phyloP scores from a whole-genome alignment of 2,888 invertebrate species.

The Pristionchus arcanus region DNA sequence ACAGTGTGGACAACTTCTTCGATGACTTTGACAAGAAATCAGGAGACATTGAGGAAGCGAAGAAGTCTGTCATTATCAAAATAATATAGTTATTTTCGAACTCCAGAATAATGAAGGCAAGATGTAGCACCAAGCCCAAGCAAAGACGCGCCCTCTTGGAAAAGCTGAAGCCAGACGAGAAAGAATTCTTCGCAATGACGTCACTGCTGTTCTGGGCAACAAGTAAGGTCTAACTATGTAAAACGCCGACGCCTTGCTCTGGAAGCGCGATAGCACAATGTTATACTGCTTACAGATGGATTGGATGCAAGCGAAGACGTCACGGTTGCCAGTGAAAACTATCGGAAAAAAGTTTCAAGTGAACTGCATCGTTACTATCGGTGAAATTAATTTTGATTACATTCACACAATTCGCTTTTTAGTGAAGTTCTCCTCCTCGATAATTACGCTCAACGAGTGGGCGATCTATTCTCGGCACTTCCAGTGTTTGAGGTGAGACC shows the following conservation, averaged over 20 bases:
- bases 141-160: background rate
- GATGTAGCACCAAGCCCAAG: background rate
- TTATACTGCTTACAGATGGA: background rate
- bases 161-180: background rate
- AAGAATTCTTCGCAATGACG: background rate
- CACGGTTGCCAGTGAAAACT: background rate
- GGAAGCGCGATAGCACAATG: no score
- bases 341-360: background rate
- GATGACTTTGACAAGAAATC: background rate
- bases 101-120: background rate
- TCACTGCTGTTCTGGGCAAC: background rate
- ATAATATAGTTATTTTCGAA: background rate
- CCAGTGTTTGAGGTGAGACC: background rate
- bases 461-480: background rate
- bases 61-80: background rate
- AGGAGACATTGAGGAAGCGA: background rate
- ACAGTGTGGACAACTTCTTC: background rate
- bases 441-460: background rate
- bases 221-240: background rate
- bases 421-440: background rate
- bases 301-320: background rate
- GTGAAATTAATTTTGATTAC: background rate
- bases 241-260: no score
- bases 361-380: constrained; percentile 6
- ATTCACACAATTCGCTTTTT: background rate